Percentiles rank a stretch among this genome's conserved stretches.
These are phyloP conservation scores for Eupithecia insigniata DNA, from an alignment of 2,888 invertebrate species.

Conservation along the genomic window DNA sequence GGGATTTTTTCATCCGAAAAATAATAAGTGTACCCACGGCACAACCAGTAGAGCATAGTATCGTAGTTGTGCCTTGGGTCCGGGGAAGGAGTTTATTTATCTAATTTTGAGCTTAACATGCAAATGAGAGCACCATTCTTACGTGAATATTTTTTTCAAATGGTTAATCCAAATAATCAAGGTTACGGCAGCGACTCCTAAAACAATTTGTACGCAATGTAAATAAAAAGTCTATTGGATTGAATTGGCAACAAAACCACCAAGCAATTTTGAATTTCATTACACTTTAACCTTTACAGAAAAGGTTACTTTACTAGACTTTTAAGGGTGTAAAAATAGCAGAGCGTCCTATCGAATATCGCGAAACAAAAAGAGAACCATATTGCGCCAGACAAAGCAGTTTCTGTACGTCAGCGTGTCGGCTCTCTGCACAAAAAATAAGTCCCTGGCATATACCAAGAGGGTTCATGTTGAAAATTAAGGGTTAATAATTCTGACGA, in stretches of 20 bases:
- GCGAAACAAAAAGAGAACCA: constrained; percentile 7
- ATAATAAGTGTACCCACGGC: too few relatives aligned
- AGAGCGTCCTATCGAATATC: constrained; percentile 9
- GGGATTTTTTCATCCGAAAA: too few relatives aligned
- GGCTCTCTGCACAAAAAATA: neutral
- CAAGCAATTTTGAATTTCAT: neutral
- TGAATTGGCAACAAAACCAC: neutral
- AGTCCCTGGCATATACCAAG: neutral
- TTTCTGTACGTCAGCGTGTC: constrained; percentile 2
- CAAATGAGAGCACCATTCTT: neutral
- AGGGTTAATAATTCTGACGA: neutral
- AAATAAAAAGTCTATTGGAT: neutral
- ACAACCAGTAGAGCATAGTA: too few relatives aligned
- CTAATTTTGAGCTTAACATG: neutral
- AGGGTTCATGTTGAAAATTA: neutral
- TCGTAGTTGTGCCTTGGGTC: too few relatives aligned
- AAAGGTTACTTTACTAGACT: neutral
- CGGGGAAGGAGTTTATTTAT: too few relatives aligned
- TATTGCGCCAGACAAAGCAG: neutral
- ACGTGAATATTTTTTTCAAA: neutral
- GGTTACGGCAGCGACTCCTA: neutral
- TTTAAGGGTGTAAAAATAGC: neutral
- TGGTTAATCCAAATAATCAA: neutral
- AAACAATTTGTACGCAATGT: neutral
- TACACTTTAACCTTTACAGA: neutral